Conservation (phyloP, 2,113 vertebrate species). For the Notothenia rossii region DNA sequence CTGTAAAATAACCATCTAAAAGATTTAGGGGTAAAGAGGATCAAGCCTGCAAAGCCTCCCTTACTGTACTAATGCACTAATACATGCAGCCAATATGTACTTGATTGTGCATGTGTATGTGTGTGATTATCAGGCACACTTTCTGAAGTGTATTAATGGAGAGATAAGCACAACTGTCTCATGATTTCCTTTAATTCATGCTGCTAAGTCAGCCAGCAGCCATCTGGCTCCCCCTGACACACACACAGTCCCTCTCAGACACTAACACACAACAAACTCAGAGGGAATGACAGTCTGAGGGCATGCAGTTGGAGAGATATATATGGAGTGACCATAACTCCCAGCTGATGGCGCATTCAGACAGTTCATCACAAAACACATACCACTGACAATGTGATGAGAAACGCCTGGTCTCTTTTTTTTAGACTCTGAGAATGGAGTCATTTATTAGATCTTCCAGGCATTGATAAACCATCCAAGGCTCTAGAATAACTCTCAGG, state of each 20-base stretch:
- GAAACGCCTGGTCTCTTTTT: background rate
- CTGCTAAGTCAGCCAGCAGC: conserved; percentile 59
- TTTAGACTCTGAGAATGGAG: background rate
- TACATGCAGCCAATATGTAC: background rate
- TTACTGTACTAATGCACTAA: background rate
- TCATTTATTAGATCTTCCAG: conserved; percentile 19
- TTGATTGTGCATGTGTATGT: background rate
- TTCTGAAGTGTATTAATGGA: conserved; percentile 57
- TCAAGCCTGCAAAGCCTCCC: background rate
- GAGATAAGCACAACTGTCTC: conserved; percentile 62
- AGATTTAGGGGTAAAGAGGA: background rate
- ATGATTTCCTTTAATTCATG: conserved; percentile 60
- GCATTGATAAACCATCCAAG: conserved; percentile 21
- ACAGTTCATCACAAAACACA: conserved; percentile 30
- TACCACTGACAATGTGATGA: conserved; percentile 5
- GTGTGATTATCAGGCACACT: conserved; percentile 11
- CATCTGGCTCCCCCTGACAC: conserved; percentile 57
- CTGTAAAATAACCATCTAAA: conserved; percentile 1
- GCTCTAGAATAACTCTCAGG: conserved; percentile 9
- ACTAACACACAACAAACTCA: conserved; percentile 27
- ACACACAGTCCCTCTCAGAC: background rate
- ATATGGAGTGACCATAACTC: conserved; percentile 51
- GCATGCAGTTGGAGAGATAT: conserved; percentile 46
- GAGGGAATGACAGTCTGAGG: conserved; percentile 50
- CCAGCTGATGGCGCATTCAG: conserved; percentile 37